Percentiles rank a stretch among this genome's conserved stretches.
phyloP scores from a whole-genome alignment of 2,797 vertebrate species.

The Ctenosaura bakeri region DNA sequence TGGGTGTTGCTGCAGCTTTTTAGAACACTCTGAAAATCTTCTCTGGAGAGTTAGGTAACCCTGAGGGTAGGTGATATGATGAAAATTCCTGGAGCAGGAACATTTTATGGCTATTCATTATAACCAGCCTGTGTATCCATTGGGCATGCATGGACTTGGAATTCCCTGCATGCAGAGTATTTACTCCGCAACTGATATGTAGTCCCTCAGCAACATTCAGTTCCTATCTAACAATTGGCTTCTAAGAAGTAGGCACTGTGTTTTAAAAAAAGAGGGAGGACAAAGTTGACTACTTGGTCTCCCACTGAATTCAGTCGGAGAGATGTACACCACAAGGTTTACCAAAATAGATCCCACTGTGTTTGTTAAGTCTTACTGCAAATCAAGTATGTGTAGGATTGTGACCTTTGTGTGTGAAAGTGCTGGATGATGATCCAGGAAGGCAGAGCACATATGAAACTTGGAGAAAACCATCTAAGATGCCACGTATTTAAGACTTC shows the following conservation, averaged over 20 bases:
- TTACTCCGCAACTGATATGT: too few relatives aligned
- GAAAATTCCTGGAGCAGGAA: too few relatives aligned
- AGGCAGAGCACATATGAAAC: background rate
- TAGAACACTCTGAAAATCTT: background rate
- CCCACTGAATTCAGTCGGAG: background rate
- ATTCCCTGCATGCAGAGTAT: background rate
- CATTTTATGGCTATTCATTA: too few relatives aligned
- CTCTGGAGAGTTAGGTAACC: background rate
- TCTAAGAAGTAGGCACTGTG: background rate
- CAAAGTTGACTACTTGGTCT: too few relatives aligned
- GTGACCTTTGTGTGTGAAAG: background rate
- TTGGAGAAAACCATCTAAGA: background rate
- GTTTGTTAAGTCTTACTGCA: too few relatives aligned
- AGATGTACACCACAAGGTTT: background rate
- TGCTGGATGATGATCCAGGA: background rate
- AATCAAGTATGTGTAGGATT: background rate
- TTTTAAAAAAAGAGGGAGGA: too few relatives aligned
- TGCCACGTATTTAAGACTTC: background rate
- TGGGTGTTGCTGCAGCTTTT: background rate
- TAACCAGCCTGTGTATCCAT: too few relatives aligned
- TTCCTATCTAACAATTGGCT: background rate
- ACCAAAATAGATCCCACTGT: background rate
- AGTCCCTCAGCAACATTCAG: background rate
- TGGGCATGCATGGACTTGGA: background rate
- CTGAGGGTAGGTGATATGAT: background rate